These are phyloP conservation scores for Diceros bicornis DNA, from an alignment of 2,797 vertebrate genomes.

Conservation along the genomic window DNA sequence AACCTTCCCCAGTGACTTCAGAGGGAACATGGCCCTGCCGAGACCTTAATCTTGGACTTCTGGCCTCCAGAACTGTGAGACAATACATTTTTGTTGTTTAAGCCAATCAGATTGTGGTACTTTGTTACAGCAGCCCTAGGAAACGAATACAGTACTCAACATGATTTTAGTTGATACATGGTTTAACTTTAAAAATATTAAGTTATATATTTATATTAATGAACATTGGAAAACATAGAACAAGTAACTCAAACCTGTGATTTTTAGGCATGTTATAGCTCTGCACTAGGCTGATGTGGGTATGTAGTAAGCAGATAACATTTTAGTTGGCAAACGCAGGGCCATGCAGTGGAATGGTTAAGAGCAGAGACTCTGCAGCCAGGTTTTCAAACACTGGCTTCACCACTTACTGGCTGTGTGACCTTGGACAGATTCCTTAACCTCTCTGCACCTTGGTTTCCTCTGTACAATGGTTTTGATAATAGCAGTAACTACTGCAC, in stretches of 20 bases:
- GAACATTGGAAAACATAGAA: slow-evolving; percentile 2
- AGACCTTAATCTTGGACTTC: neutral
- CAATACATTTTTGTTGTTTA: too few relatives aligned
- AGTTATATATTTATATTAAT: neutral
- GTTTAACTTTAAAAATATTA: slow-evolving; percentile 1
- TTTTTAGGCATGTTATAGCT: neutral
- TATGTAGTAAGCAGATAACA: neutral
- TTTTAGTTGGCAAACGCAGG: neutral
- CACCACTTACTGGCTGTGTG: neutral
- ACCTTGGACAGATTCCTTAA: neutral
- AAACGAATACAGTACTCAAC: neutral
- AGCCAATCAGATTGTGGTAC: neutral
- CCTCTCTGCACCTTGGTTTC: neutral
- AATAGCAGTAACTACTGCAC: neutral
- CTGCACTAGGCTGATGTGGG: neutral
- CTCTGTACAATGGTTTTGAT: neutral
- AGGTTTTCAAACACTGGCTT: neutral
- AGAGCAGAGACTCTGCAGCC: neutral
- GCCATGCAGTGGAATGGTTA: accelerated
- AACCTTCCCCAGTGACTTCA: neutral
- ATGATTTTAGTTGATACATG: neutral
- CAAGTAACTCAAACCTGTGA: neutral
- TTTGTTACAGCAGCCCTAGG: neutral
- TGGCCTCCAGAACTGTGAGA: neutral
- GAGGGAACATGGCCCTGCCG: neutral